Evolutionary conservation across 1,140 invertebrate species (phyloP), one percentile per base, ranked within the genome.

Genomic region (Bombus vancouverensis): DNA sequence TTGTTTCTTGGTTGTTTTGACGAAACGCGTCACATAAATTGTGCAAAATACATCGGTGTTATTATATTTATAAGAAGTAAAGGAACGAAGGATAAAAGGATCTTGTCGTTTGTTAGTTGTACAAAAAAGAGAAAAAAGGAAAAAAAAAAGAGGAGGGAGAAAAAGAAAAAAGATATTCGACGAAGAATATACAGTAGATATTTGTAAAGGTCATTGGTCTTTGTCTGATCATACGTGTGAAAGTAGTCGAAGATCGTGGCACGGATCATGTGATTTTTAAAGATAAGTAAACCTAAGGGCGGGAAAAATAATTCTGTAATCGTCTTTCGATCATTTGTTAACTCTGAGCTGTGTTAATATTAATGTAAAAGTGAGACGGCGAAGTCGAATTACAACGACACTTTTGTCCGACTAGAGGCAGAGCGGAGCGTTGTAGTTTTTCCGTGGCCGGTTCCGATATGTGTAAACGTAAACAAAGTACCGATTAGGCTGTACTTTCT

Each of bases 241-340:
- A 83, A 71, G 62, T 83, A 77, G 66, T 81, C 57, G 72, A 62
- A n/a, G 75, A 62, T 44, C 87, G 42, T 68, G 80, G 78, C 65
- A 85, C 76, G 71, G 47, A 81, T 73, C 78, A 86, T 77, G 80
- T 81, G 82, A 90, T 90, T 78, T 44, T 83, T 81, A 78, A 88
- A 68, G 47, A 83, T 90, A 86, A 80, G 62, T 86, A 87, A 82
- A 44, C 47, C 77, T 47, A 86, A 81, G 70, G 59, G 28, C 81
- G 39, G 47, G 65, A 44, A 66, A 88, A 34, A 22, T 68, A 32
- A 74, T 88, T 89, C 71, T 72, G 68, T 87, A 90, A 82, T 87
- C 71, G 76, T 90, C 66, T 72, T 87, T 71, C 39, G 83, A 85
- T 85, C 78, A 80, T 53, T 89, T 81, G 87, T 90, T 87, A 89